phyloP scores from a whole-genome alignment of 2,797 vertebrate genomes.

The Fundulus diaphanus region DNA sequence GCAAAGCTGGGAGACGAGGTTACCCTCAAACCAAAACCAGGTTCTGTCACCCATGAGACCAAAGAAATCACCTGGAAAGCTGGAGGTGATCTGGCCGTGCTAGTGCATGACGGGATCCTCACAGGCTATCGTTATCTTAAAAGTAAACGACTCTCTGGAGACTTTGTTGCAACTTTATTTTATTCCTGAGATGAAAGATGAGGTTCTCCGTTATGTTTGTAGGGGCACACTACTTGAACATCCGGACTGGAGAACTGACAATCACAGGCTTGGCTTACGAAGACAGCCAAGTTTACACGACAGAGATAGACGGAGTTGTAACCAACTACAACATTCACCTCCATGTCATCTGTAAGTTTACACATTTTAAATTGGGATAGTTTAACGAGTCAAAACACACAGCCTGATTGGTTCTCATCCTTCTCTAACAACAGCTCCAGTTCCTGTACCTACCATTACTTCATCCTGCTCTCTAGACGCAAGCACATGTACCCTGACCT shows the following conservation, averaged over 20 bases:
- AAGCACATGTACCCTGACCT: slow-evolving; percentile 38
- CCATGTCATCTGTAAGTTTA: slow-evolving; percentile 45
- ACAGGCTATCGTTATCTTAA: fast-evolving
- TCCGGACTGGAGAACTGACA: slow-evolving; percentile 32
- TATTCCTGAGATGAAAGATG: not conserved
- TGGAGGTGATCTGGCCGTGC: fast-evolving
- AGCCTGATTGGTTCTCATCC: not conserved
- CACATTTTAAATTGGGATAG: not conserved
- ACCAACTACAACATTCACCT: fast-evolving
- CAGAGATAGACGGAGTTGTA: fast-evolving
- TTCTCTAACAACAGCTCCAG: slow-evolving; percentile 39
- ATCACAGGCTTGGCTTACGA: not conserved
- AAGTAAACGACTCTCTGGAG: slow-evolving; percentile 23
- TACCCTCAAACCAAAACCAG: not conserved
- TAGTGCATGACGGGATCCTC: fast-evolving
- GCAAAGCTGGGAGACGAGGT: slow-evolving; percentile 28
- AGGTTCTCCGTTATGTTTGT: not conserved
- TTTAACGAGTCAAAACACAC: not conserved
- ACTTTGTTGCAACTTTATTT: not conserved
- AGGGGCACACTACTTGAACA: slow-evolving; percentile 43
- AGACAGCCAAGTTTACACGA: not conserved
- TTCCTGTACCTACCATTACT: slow-evolving; percentile 33
- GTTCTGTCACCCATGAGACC: fast-evolving
- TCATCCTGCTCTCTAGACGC: not conserved
- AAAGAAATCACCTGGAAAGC: slow-evolving; percentile 20